Evolutionary conservation across 2,113 vertebrate species (phyloP), one percentile per base, ranked within the genome.

Genomic region (Brachionichthys hirsutus): DNA sequence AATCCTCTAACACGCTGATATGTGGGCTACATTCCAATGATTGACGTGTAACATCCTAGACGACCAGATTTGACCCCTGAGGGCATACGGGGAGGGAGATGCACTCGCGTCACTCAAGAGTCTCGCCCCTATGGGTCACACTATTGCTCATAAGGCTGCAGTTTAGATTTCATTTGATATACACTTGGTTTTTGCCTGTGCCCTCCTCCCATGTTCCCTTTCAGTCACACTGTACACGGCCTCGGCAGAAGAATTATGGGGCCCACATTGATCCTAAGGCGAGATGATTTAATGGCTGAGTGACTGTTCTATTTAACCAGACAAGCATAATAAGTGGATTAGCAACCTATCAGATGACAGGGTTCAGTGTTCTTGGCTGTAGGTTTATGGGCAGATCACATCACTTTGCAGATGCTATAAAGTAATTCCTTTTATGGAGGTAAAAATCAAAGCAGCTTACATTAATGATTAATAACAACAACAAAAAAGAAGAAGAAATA

Each of bases 11-110:
- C 67, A 51, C 40, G 10, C 52, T 67, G 56, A 89, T 81, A 85
- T 83, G 86, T 78, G 22, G 57, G 62, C 41, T 73, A 53, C 85
- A 90, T 89, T 89, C 89, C 84, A 73, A 54, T 85, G 70, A 86
- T 82, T 81, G 66, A 82, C 61, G 62, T 45, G 34, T 53, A 61
- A 60, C 52, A 56, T 74, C 80, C 86, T 57, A 70, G 88, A 86
- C 84, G 36, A 85, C 87, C 64, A 78, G 30, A 70, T 78, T 14
- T 86, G 87, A 91, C 89, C 87, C 61, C 15, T 16, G 53, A 67
- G 85, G 83, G 60, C 61, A 70, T 81, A 74, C 30, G 56, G 42
- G 53, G 53, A 45, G 53, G 53, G 48, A 78, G 78, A 78, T 54
- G 62, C 72, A 66, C 50, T 75, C 54, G 41, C 78, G 80, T 84